phyloP scores from a whole-genome alignment of 2,113 vertebrate species.

The human region DNA sequence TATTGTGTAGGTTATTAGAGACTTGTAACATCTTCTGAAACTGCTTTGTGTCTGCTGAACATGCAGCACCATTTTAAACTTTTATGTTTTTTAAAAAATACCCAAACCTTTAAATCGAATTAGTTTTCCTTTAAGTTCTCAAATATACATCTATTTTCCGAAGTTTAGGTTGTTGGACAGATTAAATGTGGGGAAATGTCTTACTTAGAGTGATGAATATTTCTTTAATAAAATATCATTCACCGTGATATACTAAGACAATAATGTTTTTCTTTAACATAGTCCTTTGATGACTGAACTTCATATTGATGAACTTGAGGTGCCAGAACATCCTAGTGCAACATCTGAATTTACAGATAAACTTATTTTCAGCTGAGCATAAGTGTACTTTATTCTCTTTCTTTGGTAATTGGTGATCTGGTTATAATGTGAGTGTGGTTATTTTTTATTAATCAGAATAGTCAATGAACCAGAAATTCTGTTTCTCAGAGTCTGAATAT shows the following conservation, averaged over 20 bases:
- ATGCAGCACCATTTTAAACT: background rate
- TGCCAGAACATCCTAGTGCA: background rate
- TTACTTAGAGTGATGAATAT: background rate
- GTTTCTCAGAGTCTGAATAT: background rate
- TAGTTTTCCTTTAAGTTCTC: background rate
- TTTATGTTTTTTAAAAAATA: background rate
- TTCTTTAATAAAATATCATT: background rate
- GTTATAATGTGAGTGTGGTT: background rate
- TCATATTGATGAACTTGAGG: background rate
- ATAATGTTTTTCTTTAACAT: background rate
- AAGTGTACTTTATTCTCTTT: background rate
- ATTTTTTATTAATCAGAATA: constrained; percentile 38
- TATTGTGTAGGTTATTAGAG: background rate
- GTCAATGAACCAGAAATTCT: background rate
- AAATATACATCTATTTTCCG: background rate
- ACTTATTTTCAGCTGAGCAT: background rate
- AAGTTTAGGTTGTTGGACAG: background rate
- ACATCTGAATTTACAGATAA: background rate
- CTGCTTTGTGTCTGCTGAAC: background rate
- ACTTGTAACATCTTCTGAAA: background rate
- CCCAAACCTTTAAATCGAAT: background rate
- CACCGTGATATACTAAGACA: background rate
- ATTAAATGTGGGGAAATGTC: background rate
- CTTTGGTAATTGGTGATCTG: background rate
- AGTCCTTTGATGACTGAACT: background rate